Evolutionary conservation across 2,113 vertebrate genomes (phyloP), one percentile per base, ranked within the genome.

Genomic region (Argyrosomus japonicus): DNA sequence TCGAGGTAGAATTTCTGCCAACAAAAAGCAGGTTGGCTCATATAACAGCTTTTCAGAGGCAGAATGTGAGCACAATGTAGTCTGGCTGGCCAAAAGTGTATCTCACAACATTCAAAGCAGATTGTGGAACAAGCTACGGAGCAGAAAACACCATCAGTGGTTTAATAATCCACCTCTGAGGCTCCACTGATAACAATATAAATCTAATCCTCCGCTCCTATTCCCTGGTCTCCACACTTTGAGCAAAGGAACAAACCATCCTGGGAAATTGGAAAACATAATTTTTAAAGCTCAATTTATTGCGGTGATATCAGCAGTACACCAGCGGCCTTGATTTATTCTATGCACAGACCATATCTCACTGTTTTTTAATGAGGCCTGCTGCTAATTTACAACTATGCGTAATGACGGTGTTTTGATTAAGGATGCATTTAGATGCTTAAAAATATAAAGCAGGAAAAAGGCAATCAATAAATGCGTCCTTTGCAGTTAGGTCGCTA

Each of bases 321-420:
- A 14, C 17, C 53, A 25, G 76, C 68, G 45, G 63, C 51, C 40
- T 10, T 58, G 74, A 86, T 86, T 78, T 68, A 81, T 70, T 65
- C 47, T 0, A 4, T 64, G 50, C 48, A n/a, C 27, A 56, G 60
- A 67, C 47, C 29, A 23, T 29, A 69, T 48, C 51, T 75, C 77
- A 77, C 51, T 17, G 29, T 45, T 77, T n/a, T 48, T 17, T 79
- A 80, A 77, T 57, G 23, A 69, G 43, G n/a, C 64, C 32, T 21
- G 60, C 53, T 75, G 70, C 53, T 84, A 47, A 81, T 75, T 68
- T 68, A 81, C 54, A 51, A 48, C 50, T 27, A 4, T 1, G 7
- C 19, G 13, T 15, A 50, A 60, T 40, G 58, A 43, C 45, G 18
- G 29, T 15, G 9, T 60, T 77, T 47, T 83, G 76, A 80, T 60